Base-by-base conservation (phyloP, 2,113 vertebrate species). In the Heliornis fulica region DNA sequence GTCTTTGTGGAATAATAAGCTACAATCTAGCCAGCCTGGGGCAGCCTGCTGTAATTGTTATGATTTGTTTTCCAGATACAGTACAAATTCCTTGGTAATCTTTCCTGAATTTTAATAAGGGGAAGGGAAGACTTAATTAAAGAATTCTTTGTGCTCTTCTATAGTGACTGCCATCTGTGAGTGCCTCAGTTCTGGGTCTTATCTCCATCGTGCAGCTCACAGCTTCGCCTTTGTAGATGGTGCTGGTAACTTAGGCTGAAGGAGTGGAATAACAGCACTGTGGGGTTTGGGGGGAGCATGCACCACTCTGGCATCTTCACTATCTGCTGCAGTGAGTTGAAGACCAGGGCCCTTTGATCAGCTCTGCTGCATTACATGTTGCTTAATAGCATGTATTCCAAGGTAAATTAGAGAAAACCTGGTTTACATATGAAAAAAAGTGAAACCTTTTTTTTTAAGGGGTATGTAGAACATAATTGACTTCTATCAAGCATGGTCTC, bases 121-220 rank as follows among this genome's bases (percentile, higher is more conserved):
- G 60, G 51, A 97, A 97, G 89, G 94, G 94, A 98, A 97, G 95
- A 96, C 97, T 97, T 97, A 98, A 98, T 98, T 98, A 98, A 97
- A 94, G 95, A 72, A 85, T 83, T 63, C 85, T 97, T 94, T 95
- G 92, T 97, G 93, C 61, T 64, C 41, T 80, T 94, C 90, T 91
- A 15, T 75, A 94, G 75, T 4, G 20, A 80, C 71, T 56, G 57
- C 90, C 96, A 94, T 97, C 95, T 93, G 94, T 2, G 7, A 96
- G 81, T 64, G 61, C 82, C 91, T 94, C 96, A 20, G 12, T 83
- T 38, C 68, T 60, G 87, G 4, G 10, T 93, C 95, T 98, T 98
- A 97, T 98, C 97, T 45, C 92, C 85, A 57, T 46, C 6, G 0
- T 65, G 54, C 96, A 97, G 96, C 45, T 64, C 36, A 25, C 69